A percentile compares a stretch with the other conserved stretches of the same genome.
These are phyloP conservation scores for Mustela erminea DNA, from an alignment of 2,797 vertebrate genomes.

Conservation along the genomic window DNA sequence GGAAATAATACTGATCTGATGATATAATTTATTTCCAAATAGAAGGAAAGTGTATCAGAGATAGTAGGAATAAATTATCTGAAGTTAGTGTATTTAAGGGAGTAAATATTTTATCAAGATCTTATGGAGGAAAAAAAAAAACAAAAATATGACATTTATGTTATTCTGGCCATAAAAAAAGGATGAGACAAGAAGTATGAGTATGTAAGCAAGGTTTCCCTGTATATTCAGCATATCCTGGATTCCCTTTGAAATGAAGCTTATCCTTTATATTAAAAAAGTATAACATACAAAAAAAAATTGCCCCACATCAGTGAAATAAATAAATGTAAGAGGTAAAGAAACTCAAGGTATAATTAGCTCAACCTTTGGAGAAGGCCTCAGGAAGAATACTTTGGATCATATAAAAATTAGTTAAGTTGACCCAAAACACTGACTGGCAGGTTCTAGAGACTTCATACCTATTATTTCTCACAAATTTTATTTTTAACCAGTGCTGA, in stretches of 20 bases:
- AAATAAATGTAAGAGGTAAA: neutral
- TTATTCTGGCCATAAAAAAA: neutral
- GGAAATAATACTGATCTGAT: neutral
- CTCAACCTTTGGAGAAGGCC: neutral
- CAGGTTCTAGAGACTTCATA: neutral
- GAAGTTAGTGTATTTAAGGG: neutral
- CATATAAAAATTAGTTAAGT: neutral
- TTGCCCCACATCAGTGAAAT: neutral
- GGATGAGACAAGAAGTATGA: neutral
- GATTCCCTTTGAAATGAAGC: neutral
- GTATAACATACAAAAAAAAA: neutral
- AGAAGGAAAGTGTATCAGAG: neutral
- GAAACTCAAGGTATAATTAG: neutral
- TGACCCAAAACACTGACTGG: neutral
- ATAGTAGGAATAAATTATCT: slow-evolving; percentile 12
- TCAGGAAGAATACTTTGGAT: neutral
- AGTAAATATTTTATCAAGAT: neutral
- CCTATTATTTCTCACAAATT: neutral
- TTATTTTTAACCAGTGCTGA: neutral
- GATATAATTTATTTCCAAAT: neutral
- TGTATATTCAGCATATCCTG: neutral
- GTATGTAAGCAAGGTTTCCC: neutral
- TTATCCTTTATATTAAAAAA: neutral
- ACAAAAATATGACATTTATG: neutral
- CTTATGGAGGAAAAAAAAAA: neutral